Percentiles rank a stretch among this genome's conserved stretches.
phyloP scores from a whole-genome alignment of 2,113 vertebrate genomes.

The Sylvilagus bachmani region DNA sequence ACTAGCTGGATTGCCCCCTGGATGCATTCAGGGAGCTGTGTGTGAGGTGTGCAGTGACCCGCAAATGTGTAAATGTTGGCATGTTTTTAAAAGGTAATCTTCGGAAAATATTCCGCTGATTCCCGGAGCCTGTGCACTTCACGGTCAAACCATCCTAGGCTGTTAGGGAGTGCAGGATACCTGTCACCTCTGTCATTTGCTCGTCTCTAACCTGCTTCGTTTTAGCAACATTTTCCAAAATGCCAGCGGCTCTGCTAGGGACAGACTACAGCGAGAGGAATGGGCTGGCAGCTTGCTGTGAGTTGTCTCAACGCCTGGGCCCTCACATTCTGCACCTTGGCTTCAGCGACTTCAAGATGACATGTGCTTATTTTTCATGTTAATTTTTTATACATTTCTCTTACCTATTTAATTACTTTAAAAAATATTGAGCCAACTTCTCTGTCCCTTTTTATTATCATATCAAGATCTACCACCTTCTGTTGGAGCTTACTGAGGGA shows the following conservation, averaged over 20 bases:
- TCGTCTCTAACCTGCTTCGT: background rate
- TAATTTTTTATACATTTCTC: background rate
- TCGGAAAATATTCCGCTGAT: background rate
- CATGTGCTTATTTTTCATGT: background rate
- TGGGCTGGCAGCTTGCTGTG: background rate
- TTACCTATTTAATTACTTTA: background rate
- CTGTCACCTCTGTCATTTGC: background rate
- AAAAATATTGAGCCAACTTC: background rate
- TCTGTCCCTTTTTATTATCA: background rate
- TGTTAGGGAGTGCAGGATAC: background rate
- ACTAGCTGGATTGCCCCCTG: background rate
- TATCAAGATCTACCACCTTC: background rate
- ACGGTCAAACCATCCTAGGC: background rate
- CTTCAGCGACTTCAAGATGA: background rate
- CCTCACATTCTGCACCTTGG: background rate
- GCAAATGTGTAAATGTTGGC: background rate
- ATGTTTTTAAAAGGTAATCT: background rate
- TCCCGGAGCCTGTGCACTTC: background rate
- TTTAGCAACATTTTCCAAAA: background rate
- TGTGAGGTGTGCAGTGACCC: background rate
- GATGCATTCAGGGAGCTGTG: background rate
- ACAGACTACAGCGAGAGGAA: background rate
- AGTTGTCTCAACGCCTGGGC: background rate
- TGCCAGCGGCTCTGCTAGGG: background rate
- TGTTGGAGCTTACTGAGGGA: background rate